Conservation (phyloP, 2,888 invertebrate species). For the Octodonta nipae region DNA sequence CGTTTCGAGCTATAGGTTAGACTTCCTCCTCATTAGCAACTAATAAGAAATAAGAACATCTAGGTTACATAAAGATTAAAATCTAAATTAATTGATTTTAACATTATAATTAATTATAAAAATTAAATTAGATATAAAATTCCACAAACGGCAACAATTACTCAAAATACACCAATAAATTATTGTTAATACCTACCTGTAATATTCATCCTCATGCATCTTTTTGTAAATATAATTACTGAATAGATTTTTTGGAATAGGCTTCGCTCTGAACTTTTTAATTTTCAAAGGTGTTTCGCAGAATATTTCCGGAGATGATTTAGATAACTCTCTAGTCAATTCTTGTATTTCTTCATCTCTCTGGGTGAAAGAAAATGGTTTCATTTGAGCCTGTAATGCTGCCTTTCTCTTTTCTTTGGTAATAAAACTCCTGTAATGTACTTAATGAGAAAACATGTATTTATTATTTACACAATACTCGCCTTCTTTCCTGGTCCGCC, state of each 20-base stretch:
- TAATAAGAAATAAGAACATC: too few relatives aligned
- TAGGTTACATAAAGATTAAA: too few relatives aligned
- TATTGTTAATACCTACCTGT: too few relatives aligned
- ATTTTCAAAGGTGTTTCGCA: constrained; percentile 34
- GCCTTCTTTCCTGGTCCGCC: constrained; percentile 60
- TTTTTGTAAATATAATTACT: constrained; percentile 57
- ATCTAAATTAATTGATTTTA: too few relatives aligned
- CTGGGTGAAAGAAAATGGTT: constrained; percentile 50
- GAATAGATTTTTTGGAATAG: constrained; percentile 56
- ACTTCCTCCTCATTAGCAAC: too few relatives aligned
- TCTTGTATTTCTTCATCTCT: constrained; percentile 42
- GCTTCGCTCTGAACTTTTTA: constrained; percentile 51
- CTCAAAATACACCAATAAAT: too few relatives aligned
- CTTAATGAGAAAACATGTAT: not conserved
- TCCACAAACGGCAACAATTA: too few relatives aligned
- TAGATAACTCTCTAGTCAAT: constrained; percentile 28
- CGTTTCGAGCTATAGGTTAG: too few relatives aligned
- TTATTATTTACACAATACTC: constrained; percentile 5
- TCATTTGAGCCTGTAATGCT: constrained; percentile 48
- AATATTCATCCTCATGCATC: constrained; percentile 59
- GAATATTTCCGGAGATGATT: constrained; percentile 33
- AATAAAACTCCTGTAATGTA: constrained; percentile 40
- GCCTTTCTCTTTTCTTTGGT: constrained; percentile 48
- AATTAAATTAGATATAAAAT: too few relatives aligned
- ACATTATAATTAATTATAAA: too few relatives aligned